These are phyloP conservation scores for Lordiphosa fenestrarum DNA, from an alignment of 2,888 invertebrate genomes.

Conservation along the genomic window DNA sequence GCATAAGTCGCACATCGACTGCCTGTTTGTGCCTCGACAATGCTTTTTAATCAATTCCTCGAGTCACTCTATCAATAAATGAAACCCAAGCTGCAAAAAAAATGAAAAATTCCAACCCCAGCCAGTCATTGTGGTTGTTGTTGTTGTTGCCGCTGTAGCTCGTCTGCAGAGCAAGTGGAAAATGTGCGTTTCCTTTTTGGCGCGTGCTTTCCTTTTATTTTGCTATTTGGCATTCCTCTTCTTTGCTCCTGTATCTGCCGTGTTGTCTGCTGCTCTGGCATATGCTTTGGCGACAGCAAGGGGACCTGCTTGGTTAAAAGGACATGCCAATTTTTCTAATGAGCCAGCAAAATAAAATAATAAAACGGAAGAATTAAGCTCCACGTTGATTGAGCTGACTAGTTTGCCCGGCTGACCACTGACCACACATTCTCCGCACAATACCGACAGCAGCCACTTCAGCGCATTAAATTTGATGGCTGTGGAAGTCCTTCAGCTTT, in stretches of 20 bases:
- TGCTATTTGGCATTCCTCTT: slow-evolving; percentile 38
- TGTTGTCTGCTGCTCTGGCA: slow-evolving; percentile 20
- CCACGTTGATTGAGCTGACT: slow-evolving; percentile 13
- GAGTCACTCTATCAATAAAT: slow-evolving; percentile 53
- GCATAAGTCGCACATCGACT: slow-evolving; percentile 35
- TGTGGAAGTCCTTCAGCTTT: slow-evolving; percentile 29
- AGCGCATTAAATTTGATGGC: slow-evolving; percentile 31
- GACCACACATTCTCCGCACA: slow-evolving; percentile 7
- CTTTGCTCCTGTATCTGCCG: slow-evolving; percentile 17
- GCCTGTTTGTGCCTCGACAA: slow-evolving; percentile 33
- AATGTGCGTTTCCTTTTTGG: slow-evolving; percentile 57
- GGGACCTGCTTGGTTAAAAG: slow-evolving; percentile 17
- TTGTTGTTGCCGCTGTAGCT: slow-evolving; percentile 23
- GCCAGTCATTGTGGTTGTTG: slow-evolving; percentile 12
- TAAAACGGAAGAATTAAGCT: background rate
- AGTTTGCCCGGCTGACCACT: slow-evolving; percentile 28
- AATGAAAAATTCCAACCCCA: slow-evolving; percentile 26
- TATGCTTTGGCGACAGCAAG: slow-evolving; percentile 29
- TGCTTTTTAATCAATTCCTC: slow-evolving; percentile 65
- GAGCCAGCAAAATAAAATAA: slow-evolving; percentile 42
- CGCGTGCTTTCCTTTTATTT: slow-evolving; percentile 49
- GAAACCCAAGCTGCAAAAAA: slow-evolving; percentile 17
- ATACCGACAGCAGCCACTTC: slow-evolving; percentile 1
- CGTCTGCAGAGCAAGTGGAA: slow-evolving; percentile 58
- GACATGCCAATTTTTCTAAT: slow-evolving; percentile 58